phyloP scores from a whole-genome alignment of 1,140 invertebrate genomes.

The Sitodiplosis mosellana region DNA sequence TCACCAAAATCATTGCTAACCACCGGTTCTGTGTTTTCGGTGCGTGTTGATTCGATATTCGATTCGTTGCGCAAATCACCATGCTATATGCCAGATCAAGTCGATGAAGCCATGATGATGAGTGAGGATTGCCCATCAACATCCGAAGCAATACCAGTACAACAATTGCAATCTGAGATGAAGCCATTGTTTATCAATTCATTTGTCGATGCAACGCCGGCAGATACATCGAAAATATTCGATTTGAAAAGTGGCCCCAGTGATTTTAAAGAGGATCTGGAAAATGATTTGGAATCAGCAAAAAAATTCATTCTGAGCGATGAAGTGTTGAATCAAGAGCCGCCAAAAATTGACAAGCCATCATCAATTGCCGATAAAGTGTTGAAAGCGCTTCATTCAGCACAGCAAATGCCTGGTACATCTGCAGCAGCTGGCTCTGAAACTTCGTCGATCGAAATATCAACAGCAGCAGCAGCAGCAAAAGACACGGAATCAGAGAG shows the following conservation, averaged over 20 bases:
- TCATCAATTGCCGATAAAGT: slow-evolving; percentile 39
- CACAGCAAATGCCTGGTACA: slow-evolving; percentile 14
- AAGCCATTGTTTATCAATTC: neutral
- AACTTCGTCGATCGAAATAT: neutral
- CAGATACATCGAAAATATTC: slow-evolving; percentile 16
- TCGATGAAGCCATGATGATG: slow-evolving; percentile 12
- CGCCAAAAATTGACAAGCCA: slow-evolving; percentile 18
- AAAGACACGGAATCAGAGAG: neutral
- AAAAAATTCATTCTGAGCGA: slow-evolving; percentile 18
- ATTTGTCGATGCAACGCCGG: slow-evolving; percentile 6
- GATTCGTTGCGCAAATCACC: slow-evolving; percentile 22
- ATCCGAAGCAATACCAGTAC: neutral
- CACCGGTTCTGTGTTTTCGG: slow-evolving; percentile 6
- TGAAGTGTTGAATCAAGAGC: slow-evolving; percentile 16
- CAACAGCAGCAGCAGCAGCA: neutral
- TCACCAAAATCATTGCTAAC: slow-evolving; percentile 1
- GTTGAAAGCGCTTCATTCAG: slow-evolving; percentile 31
- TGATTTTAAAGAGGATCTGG: slow-evolving; percentile 20
- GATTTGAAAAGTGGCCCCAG: slow-evolving; percentile 16
- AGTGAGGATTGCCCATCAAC: no score
- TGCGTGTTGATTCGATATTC: slow-evolving; percentile 8
- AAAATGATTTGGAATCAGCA: slow-evolving; percentile 32
- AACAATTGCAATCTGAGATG: slow-evolving; percentile 13
- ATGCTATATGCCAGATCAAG: slow-evolving; percentile 23
- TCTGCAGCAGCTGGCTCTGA: neutral